A percentile compares a stretch with the other conserved stretches of the same genome.
phyloP scores from a whole-genome alignment of 2,113 vertebrate genomes.

The Ictidomys tridecemlineatus region DNA sequence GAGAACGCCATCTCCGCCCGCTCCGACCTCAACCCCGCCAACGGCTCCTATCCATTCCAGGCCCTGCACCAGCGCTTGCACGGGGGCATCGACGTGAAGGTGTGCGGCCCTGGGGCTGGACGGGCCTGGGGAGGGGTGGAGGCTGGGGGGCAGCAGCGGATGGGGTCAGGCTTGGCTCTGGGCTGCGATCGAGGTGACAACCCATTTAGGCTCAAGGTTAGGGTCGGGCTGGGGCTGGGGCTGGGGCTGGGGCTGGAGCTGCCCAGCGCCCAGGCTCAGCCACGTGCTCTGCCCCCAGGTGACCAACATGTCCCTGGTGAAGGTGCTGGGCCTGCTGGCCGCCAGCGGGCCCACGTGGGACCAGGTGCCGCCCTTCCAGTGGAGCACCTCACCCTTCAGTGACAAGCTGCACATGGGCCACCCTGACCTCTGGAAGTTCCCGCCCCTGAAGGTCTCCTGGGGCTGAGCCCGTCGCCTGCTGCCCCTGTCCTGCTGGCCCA shows the following conservation, averaged over 20 bases:
- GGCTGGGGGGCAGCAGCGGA: rapidly evolving
- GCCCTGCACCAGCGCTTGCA: slow-evolving; percentile 94
- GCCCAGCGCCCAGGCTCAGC: not conserved
- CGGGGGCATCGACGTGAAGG: slow-evolving; percentile 97
- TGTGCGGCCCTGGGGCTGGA: slow-evolving; percentile 77
- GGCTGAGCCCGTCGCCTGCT: slow-evolving; percentile 77
- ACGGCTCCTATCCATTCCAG: slow-evolving; percentile 96
- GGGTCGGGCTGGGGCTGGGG: not conserved
- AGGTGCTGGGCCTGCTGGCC: slow-evolving; percentile 89
- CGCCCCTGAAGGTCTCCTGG: slow-evolving; percentile 91
- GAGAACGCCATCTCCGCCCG: slow-evolving; percentile 96
- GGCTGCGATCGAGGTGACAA: not conserved
- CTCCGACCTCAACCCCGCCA: slow-evolving; percentile 94
- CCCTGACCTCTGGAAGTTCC: slow-evolving; percentile 95
- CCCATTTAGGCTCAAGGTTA: not conserved
- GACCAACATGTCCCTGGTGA: slow-evolving; percentile 91
- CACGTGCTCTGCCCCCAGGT: slow-evolving; percentile 84
- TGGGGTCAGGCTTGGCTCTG: too few relatives aligned
- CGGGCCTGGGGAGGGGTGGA: not conserved
- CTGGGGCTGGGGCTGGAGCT: rapidly evolving
- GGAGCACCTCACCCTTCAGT: slow-evolving; percentile 93
- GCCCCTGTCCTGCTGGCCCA: not conserved
- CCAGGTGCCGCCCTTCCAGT: slow-evolving; percentile 94
- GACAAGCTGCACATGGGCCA: slow-evolving; percentile 94
- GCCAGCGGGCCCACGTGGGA: slow-evolving; percentile 94